Evolutionary conservation across 2,113 vertebrate genomes (phyloP).

Genomic region (Peromyscus leucopus): DNA sequence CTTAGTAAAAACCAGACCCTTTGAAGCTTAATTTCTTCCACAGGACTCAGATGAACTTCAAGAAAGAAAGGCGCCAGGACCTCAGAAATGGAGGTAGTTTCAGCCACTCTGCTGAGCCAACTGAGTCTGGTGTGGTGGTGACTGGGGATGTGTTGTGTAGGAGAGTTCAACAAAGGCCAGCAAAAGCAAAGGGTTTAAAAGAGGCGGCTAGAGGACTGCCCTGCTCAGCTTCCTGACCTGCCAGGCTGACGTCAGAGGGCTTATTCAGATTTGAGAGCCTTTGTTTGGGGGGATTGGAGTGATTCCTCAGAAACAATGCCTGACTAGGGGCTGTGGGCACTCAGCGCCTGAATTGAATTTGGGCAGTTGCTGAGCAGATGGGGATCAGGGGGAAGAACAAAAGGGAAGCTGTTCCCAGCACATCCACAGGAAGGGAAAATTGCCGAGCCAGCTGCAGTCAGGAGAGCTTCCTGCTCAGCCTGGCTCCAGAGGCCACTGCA

Average conservation of each 20-base stretch:
- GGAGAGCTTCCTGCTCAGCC: conserved; percentile 78
- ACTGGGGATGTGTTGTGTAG: background rate
- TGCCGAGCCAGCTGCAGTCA: background rate
- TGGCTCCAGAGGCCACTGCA: background rate
- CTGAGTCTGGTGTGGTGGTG: conserved; percentile 40
- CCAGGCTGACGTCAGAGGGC: conserved; percentile 87
- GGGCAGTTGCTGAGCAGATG: conserved; percentile 85
- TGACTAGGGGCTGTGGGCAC: conserved; percentile 61
- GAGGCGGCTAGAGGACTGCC: conserved; percentile 73
- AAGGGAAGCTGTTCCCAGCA: conserved; percentile 89
- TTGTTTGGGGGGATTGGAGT: conserved; percentile 86
- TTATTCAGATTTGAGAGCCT: conserved; percentile 87
- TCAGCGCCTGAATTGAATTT: conserved; percentile 84
- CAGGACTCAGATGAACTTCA: conserved; percentile 35
- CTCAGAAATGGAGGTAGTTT: conserved; percentile 37
- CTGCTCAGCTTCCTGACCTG: conserved; percentile 84
- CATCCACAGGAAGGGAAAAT: conserved; percentile 85
- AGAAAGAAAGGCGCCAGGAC: background rate
- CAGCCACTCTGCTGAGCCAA: conserved; percentile 62
- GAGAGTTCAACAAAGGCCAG: conserved; percentile 79
- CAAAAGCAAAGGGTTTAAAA: conserved; percentile 64
- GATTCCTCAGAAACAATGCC: conserved; percentile 87
- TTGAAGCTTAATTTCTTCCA: conserved; percentile 37
- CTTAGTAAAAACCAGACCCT: conserved; percentile 37
- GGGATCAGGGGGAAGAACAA: conserved; percentile 88